phyloP scores from a whole-genome alignment of 2,888 invertebrate species.

The Peribatodes rhomboidaria region DNA sequence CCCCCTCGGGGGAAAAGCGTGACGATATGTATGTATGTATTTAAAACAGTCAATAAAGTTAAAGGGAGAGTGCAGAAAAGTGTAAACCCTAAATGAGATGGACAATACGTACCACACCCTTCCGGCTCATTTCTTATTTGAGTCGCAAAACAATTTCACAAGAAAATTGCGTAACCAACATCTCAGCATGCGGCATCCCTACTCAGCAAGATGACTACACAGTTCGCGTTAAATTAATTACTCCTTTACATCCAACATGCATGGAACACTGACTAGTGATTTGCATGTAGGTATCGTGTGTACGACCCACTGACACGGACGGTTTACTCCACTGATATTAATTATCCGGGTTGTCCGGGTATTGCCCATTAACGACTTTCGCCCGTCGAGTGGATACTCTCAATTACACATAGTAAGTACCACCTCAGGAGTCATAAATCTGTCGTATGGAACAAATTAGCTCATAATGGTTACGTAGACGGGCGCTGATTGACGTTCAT shows the following conservation, averaged over 20 bases:
- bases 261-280: conserved; percentile 4
- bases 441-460: conserved; percentile 70
- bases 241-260: conserved; percentile 10
- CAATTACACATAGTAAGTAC: conserved; percentile 53
- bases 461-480: conserved; percentile 55
- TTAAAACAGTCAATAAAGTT: too few relatives aligned
- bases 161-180: conserved; percentile 6
- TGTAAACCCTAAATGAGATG: background rate
- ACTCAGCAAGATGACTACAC: conserved; percentile 15
- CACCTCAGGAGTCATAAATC: conserved; percentile 68
- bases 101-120: background rate
- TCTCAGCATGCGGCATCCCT: background rate
- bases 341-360: conserved; percentile 40
- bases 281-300: conserved; percentile 16
- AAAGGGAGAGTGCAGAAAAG: background rate
- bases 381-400: conserved; percentile 52
- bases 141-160: conserved; percentile 2
- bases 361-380: conserved; percentile 69
- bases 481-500: conserved; percentile 25
- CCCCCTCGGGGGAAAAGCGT: too few relatives aligned
- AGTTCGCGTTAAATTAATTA: conserved; percentile 14
- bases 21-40: too few relatives aligned
- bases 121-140: background rate
- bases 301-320: conserved; percentile 36
- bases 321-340: conserved; percentile 25